phyloP scores from a whole-genome alignment of 2,888 invertebrate species.

The Polymixis flavicincta region DNA sequence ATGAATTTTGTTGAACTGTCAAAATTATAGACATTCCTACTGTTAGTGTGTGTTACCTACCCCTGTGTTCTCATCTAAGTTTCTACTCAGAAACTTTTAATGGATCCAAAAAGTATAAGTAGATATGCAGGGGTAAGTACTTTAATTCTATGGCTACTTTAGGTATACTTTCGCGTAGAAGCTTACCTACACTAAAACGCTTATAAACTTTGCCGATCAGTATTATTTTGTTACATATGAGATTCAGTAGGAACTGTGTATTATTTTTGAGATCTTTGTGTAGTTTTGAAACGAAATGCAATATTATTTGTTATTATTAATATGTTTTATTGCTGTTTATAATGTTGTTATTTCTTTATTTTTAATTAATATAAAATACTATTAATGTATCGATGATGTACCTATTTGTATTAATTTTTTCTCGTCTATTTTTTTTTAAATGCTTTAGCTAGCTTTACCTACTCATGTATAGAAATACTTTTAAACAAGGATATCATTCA shows the following conservation, averaged over 20 bases:
- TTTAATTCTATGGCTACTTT: background rate
- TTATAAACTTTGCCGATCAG: constrained; percentile 19
- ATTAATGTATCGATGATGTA: constrained; percentile 3
- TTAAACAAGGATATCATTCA: background rate
- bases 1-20: no score
- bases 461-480: background rate
- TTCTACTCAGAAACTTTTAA: background rate
- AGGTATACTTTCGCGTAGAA: background rate
- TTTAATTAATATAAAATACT: constrained; percentile 15
- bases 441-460: no score
- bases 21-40: no score
- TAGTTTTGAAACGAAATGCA: background rate
- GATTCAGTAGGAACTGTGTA: background rate
- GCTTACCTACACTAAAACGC: background rate
- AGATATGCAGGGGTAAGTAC: background rate
- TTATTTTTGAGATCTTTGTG: background rate
- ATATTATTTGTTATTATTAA: constrained; percentile 13
- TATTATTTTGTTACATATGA: constrained; percentile 35
- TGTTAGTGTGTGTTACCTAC: no score
- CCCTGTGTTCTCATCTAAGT: no score
- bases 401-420: constrained; percentile 8
- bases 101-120: background rate
- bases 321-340: constrained; percentile 2
- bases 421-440: no score
- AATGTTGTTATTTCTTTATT: constrained; percentile 22